Percentiles rank a stretch among this genome's conserved stretches.
Evolutionary conservation across 2,113 vertebrate species (phyloP).

Genomic region (Numenius arquata): DNA sequence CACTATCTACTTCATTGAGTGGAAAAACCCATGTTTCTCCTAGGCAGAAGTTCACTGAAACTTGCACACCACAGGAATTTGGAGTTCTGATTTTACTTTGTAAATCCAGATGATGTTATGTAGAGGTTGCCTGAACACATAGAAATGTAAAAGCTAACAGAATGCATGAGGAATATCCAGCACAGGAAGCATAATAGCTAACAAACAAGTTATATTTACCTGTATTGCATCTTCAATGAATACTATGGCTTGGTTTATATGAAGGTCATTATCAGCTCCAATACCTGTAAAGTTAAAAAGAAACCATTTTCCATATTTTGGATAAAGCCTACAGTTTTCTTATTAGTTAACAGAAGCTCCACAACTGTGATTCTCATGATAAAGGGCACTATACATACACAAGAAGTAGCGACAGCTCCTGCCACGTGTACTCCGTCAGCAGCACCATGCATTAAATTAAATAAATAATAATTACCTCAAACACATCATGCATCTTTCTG

Average conservation of each 20-base stretch:
- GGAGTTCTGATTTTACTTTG: neutral
- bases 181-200: neutral
- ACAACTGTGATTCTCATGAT: constrained; percentile 67
- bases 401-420: constrained; percentile 60
- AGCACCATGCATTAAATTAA: neutral
- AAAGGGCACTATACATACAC: constrained; percentile 60
- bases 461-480: neutral
- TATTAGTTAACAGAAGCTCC: constrained; percentile 41
- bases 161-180: neutral
- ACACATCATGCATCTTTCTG: neutral
- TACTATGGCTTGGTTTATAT: constrained; percentile 86
- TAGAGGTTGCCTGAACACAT: neutral
- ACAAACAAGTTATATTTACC: constrained; percentile 62
- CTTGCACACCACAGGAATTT: neutral
- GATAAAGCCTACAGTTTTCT: neutral
- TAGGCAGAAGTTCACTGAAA: neutral
- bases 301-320: neutral
- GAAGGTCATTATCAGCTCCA: constrained; percentile 63
- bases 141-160: neutral
- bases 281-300: constrained; percentile 23
- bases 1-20: neutral
- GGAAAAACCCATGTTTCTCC: neutral
- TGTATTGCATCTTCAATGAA: constrained; percentile 94
- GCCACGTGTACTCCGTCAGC: neutral
- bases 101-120: neutral